These are phyloP conservation scores for Napeogenes inachia DNA, from an alignment of 2,888 invertebrate species.

Conservation along the genomic window DNA sequence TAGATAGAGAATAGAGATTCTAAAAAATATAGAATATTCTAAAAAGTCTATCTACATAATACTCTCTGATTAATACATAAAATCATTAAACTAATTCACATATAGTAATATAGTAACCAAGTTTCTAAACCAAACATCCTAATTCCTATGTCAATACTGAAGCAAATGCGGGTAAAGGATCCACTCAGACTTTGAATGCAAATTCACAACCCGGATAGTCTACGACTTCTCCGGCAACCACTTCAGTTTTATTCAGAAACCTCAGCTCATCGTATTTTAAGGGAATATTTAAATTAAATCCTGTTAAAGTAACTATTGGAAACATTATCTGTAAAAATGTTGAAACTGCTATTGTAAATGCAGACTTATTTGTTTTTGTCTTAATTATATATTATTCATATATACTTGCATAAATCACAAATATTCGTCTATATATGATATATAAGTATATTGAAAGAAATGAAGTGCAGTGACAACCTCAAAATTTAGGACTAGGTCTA, in stretches of 20 bases:
- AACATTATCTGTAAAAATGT: too few relatives aligned
- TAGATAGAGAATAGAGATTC: too few relatives aligned
- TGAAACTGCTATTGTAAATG: too few relatives aligned
- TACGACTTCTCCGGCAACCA: conserved; percentile 16
- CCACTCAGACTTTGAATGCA: conserved; percentile 27
- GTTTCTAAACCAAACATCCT: conserved; percentile 21
- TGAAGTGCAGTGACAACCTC: too few relatives aligned
- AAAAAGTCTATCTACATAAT: too few relatives aligned
- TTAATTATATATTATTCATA: too few relatives aligned
- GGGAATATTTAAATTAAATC: not conserved
- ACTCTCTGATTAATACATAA: not conserved
- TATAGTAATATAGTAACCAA: conserved; percentile 11
- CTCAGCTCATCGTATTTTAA: conserved; percentile 9
- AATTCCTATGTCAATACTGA: conserved; percentile 28
- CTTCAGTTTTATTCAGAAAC: conserved; percentile 20
- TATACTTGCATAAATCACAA: too few relatives aligned
- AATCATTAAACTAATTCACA: not conserved
- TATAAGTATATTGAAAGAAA: too few relatives aligned
- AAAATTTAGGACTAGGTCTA: too few relatives aligned
- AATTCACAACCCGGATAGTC: conserved; percentile 26
- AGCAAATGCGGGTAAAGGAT: conserved; percentile 25
- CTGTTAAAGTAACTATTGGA: not conserved
- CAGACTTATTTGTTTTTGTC: too few relatives aligned
- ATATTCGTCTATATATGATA: too few relatives aligned
- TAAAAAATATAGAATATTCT: too few relatives aligned